phyloP scores from a whole-genome alignment of 53 echinoderm and acorn worm species.

The Astropecten irregularis region DNA sequence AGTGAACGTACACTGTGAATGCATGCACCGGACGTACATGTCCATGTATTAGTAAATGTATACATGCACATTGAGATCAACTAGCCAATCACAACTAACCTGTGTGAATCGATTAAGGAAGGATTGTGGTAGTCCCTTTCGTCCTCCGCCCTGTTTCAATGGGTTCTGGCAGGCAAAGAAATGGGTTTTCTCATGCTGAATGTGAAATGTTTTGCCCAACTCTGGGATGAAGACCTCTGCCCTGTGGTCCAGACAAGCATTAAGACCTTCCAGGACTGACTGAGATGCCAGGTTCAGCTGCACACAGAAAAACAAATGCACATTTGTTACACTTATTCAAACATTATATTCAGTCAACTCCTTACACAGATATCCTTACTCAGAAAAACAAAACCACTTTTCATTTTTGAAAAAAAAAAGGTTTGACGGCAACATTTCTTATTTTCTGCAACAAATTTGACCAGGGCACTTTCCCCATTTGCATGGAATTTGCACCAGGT shows the following conservation, averaged over 20 bases:
- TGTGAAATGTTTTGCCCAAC: slow-evolving; percentile 88
- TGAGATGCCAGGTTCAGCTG: slow-evolving; percentile 97
- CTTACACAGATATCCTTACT: no score
- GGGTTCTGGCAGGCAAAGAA: slow-evolving; percentile 99
- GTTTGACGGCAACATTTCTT: no score
- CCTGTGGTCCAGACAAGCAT: slow-evolving; percentile 96
- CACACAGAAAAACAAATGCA: not conserved
- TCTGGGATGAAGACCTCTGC: slow-evolving; percentile 96
- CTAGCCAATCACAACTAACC: no score
- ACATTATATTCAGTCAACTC: not conserved
- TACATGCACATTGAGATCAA: no score
- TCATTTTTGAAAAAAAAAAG: no score
- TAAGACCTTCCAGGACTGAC: slow-evolving; percentile 94
- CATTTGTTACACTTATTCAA: not conserved
- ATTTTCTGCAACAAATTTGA: no score
- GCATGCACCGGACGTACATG: no score
- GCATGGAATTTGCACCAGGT: no score
- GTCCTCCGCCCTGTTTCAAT: slow-evolving; percentile 92
- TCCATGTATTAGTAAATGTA: no score
- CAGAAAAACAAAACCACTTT: no score
- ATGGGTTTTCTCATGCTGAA: slow-evolving; percentile 83
- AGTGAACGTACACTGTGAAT: no score
- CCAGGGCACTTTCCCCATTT: no score
- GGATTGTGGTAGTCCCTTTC: slow-evolving; percentile 93
- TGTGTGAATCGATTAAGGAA: slow-evolving; percentile 97